Percentiles rank a stretch among this genome's conserved stretches.
phyloP scores from a whole-genome alignment of 1,140 invertebrate genomes.

The Zophobas atratus region DNA sequence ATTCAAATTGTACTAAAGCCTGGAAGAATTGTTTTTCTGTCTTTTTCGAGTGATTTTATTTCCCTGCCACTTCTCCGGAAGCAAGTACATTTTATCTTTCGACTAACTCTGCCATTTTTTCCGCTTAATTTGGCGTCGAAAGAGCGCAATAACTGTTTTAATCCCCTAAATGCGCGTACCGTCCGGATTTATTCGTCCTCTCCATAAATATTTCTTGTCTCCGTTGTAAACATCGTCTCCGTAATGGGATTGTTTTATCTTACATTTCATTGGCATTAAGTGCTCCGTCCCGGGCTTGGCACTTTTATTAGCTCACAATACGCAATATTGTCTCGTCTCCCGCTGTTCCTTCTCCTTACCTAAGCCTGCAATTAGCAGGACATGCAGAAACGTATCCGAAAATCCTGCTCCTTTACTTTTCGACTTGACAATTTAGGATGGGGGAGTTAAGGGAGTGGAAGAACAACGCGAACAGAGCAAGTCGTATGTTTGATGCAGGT shows the following conservation, averaged over 20 bases:
- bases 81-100: no score
- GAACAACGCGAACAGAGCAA: background rate
- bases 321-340: constrained; percentile 56
- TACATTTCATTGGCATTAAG: constrained; percentile 61
- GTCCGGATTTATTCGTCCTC: constrained; percentile 52
- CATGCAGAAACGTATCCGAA: constrained; percentile 27
- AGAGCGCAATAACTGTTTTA: constrained; percentile 56
- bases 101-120: background rate
- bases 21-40: no score
- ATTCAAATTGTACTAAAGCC: no score
- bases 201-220: constrained; percentile 55
- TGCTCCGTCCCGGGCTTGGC: constrained; percentile 50
- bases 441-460: background rate
- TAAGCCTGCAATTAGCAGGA: constrained; percentile 41
- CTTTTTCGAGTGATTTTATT: no score
- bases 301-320: constrained; percentile 59
- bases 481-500: background rate
- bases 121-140: constrained; percentile 7
- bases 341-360: constrained; percentile 42
- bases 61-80: no score
- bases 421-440: constrained; percentile 8
- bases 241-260: constrained; percentile 63
- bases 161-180: constrained; percentile 54
- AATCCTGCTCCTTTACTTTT: constrained; percentile 28
- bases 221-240: constrained; percentile 58